These are phyloP conservation scores for Penaeus chinensis DNA, from an alignment of 1,140 invertebrate genomes.

Conservation along the genomic window DNA sequence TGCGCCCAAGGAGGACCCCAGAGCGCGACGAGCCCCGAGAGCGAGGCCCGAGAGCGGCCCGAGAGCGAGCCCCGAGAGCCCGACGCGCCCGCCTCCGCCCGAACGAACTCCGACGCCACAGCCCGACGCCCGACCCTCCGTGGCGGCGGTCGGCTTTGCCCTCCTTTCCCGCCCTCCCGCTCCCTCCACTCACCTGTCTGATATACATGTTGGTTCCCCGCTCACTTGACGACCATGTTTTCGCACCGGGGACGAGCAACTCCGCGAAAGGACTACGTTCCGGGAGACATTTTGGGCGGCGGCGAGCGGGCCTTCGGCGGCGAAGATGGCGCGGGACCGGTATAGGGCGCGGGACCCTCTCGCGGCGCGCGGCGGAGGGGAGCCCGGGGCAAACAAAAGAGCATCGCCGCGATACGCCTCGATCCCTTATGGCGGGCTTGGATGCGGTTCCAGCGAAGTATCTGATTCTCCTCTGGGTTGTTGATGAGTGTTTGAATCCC, in stretches of 20 bases:
- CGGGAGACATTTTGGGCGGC: neutral
- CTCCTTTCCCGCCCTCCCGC: neutral
- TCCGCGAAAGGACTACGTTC: neutral
- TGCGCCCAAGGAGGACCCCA: too few species aligned
- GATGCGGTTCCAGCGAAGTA: too few species aligned
- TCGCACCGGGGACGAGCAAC: conserved; percentile 22
- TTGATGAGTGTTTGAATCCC: neutral
- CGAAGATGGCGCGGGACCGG: conserved; percentile 24
- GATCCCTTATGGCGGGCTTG: too few species aligned
- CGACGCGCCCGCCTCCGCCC: too few species aligned
- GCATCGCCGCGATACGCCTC: neutral
- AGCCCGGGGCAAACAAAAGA: neutral
- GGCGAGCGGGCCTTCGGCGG: too few species aligned
- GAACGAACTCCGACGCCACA: neutral
- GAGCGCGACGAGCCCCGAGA: too few species aligned
- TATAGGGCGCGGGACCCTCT: neutral
- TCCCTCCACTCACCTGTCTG: conserved; percentile 46
- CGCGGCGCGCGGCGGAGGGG: neutral
- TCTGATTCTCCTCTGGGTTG: neutral
- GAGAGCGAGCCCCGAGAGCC: too few species aligned
- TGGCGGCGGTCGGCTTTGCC: neutral
- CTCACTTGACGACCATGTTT: conserved; percentile 17
- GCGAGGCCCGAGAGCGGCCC: too few species aligned
- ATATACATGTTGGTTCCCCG: conserved; percentile 49
- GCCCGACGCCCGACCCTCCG: neutral